These are phyloP conservation scores for Masticophis lateralis DNA, from an alignment of 2,797 vertebrate genomes.

Conservation along the genomic window DNA sequence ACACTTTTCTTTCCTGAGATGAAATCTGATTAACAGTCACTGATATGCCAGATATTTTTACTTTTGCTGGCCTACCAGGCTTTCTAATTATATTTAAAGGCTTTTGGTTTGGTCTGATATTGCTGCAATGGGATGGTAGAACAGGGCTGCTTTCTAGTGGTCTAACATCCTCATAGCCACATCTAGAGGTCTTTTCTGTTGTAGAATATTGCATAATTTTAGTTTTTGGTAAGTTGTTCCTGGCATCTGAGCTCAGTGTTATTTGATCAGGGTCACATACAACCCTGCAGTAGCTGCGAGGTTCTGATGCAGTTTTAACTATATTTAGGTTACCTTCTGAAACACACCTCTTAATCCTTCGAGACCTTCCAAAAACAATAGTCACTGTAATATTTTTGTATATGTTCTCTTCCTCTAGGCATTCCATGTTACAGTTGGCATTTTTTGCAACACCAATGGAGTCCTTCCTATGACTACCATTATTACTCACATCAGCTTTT, in stretches of 20 bases:
- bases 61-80: conserved; percentile 90
- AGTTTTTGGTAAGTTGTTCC: conserved; percentile 46
- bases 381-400: conserved; percentile 91
- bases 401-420: conserved; percentile 61
- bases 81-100: conserved; percentile 79
- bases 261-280: conserved; percentile 40
- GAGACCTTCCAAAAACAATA: conserved; percentile 88
- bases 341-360: conserved; percentile 86
- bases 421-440: conserved; percentile 45
- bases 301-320: conserved; percentile 66
- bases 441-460: conserved; percentile 56
- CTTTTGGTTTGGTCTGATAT: conserved; percentile 76
- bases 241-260: conserved; percentile 47
- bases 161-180: conserved; percentile 75
- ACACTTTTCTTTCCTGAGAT: conserved; percentile 86
- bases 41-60: conserved; percentile 93
- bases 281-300: conserved; percentile 57
- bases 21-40: conserved; percentile 87
- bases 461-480: conserved; percentile 49
- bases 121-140: conserved; percentile 74
- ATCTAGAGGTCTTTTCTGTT: conserved; percentile 56
- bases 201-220: conserved; percentile 56
- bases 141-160: conserved; percentile 76
- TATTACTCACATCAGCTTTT: conserved; percentile 66
- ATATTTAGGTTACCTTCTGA: conserved; percentile 79